Evolutionary conservation across 2,888 invertebrate genomes (phyloP).

Genomic region (Sarcophaga caerulescens): DNA sequence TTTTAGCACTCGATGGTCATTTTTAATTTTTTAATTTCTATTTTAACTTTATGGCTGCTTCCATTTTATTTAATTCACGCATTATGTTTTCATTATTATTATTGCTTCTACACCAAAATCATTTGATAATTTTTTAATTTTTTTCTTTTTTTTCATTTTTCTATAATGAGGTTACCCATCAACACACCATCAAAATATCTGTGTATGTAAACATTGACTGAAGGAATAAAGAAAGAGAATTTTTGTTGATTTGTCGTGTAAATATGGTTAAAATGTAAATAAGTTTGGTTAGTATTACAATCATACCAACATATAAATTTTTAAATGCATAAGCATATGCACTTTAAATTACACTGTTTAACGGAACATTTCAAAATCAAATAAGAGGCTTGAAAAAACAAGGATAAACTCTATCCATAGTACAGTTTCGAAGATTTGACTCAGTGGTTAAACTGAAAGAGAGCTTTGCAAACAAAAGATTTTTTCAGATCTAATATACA

Average conservation of each 20-base stretch:
- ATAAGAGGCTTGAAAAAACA: no score
- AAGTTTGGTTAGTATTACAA: conserved; percentile 42
- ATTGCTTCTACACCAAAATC: conserved; percentile 7
- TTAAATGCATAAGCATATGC: neutral
- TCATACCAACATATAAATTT: neutral
- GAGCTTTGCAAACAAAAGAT: no score
- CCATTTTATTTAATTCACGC: no score
- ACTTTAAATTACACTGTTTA: no score
- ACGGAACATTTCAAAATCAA: no score
- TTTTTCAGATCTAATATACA: no score
- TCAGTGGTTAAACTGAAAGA: no score
- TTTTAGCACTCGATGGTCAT: conserved; percentile 2
- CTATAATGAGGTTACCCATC: conserved; percentile 59
- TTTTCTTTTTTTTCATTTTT: no score
- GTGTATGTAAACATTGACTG: conserved; percentile 36
- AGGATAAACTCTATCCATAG: no score
- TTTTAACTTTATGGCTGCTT: neutral
- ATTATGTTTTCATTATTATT: neutral
- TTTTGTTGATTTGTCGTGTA: conserved; percentile 60
- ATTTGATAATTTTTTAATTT: conserved; percentile 30
- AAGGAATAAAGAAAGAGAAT: neutral
- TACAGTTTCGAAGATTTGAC: no score
- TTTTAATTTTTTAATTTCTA: conserved; percentile 8
- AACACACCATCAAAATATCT: conserved; percentile 55
- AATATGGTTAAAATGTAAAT: conserved; percentile 66